phyloP scores from a whole-genome alignment of 2,888 invertebrate species.

The Alitta virens region DNA sequence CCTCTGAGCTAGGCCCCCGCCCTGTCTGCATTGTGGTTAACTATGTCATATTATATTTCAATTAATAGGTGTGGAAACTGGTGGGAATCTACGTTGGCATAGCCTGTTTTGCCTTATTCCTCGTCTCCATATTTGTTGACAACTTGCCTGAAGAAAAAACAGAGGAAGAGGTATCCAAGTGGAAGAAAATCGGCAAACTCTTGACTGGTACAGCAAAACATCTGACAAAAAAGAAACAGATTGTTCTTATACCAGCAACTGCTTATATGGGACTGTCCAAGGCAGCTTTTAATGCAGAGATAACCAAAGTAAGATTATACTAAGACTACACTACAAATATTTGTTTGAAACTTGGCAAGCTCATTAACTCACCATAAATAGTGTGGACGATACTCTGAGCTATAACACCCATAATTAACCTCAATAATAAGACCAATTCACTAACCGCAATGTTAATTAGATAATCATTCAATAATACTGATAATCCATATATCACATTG shows the following conservation, averaged over 20 bases:
- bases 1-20: too few species aligned
- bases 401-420: too few species aligned
- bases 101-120: constrained; percentile 68
- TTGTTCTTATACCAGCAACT: constrained; percentile 89
- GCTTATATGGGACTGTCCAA: constrained; percentile 97
- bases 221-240: constrained; percentile 77
- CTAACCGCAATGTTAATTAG: too few species aligned
- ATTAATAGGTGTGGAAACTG: constrained; percentile 29
- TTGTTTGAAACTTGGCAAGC: too few species aligned
- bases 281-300: constrained; percentile 84
- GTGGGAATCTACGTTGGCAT: constrained; percentile 28
- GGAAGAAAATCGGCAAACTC: constrained; percentile 20
- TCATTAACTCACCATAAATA: too few species aligned
- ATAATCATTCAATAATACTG: too few species aligned
- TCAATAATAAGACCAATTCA: too few species aligned
- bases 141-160: constrained; percentile 25
- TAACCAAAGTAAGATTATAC: constrained; percentile 57
- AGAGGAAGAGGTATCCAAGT: neutral
- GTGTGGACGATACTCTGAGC: too few species aligned
- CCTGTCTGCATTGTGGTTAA: too few species aligned
- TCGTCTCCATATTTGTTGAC: constrained; percentile 85
- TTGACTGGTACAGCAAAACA: constrained; percentile 76
- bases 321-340: too few species aligned
- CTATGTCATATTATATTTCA: too few species aligned
- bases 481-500: too few species aligned